Evolutionary conservation across 2,888 invertebrate genomes (phyloP), one percentile per base, ranked within the genome.

Genomic region (Anthophora plumipes): DNA sequence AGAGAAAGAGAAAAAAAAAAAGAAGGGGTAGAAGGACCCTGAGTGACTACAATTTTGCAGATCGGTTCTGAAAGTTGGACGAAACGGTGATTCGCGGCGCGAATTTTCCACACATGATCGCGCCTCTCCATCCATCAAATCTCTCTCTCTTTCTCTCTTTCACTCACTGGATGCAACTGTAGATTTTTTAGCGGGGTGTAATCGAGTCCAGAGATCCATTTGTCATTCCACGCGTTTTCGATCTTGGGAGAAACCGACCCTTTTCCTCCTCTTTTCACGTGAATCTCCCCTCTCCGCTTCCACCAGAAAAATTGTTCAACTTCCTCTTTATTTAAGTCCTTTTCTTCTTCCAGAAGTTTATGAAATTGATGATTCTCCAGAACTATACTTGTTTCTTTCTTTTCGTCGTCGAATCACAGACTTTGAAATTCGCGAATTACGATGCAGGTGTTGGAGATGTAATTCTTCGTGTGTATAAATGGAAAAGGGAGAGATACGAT

Each of bases 31-130:
- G 78, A 73, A 63, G 68, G 73, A 25, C 25, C 50, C 48, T 31
- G 31, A 48, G 46, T 43, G 68, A 69, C 64, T 69, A 74, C 39
- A 72, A 57, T 72, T 31, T 61, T 64, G 63, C 31, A 31, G 72
- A 73, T 71, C 71, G 59, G 57, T 67, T 57, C 37, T 50, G 20
- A 92, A 91, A 90, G 72, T 60, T 48, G 57, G 72, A 57, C 61
- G 57, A 66, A 43, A 46, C 39, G 61, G 39, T 25, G 85, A 90
- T 88, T 90, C 88, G 91, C 88, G 90, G 84, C 83, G 86, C 88
- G 86, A 91, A 91, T 91, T 93, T 92, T 92, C 92, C 89, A 93
- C 92, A 91, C 92, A 89, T 90, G 92, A 92, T 89, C 90, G 91
- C 83, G 89, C 85, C 89, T 89, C 85, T 88, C 86, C 90, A 93